phyloP scores from a whole-genome alignment of 2,113 vertebrate genomes.

The Limnothrissa miodon region DNA sequence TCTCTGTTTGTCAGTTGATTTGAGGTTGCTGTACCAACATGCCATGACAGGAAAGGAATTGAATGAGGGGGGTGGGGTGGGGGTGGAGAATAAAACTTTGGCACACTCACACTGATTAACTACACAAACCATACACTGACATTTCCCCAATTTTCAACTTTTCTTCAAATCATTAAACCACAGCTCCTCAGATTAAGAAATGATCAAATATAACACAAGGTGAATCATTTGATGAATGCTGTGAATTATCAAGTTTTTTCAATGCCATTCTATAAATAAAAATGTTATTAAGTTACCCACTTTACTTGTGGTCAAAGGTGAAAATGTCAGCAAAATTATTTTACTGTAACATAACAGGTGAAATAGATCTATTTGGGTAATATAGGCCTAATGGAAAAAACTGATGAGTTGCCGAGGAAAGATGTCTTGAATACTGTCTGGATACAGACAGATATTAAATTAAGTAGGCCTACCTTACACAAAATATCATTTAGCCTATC shows the following conservation, averaged over 20 bases:
- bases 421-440: background rate
- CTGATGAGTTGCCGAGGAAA: background rate
- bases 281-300: background rate
- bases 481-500: background rate
- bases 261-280: background rate
- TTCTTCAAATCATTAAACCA: background rate
- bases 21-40: conserved; percentile 62
- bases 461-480: background rate
- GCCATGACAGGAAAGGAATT: conserved; percentile 68
- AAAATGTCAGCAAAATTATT: no score
- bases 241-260: no score
- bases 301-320: background rate
- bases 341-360: no score
- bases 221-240: background rate
- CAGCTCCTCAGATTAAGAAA: background rate
- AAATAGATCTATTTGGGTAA: background rate
- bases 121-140: background rate
- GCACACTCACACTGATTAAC: background rate
- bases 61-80: conserved; percentile 47
- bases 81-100: conserved; percentile 12
- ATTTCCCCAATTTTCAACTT: conserved; percentile 16
- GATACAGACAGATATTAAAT: background rate
- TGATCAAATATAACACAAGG: background rate
- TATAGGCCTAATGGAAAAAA: no score
- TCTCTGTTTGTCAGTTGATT: conserved; percentile 64